Base-by-base conservation (phyloP, 1,140 invertebrate species). In the Sminthurinus signatus region DNA sequence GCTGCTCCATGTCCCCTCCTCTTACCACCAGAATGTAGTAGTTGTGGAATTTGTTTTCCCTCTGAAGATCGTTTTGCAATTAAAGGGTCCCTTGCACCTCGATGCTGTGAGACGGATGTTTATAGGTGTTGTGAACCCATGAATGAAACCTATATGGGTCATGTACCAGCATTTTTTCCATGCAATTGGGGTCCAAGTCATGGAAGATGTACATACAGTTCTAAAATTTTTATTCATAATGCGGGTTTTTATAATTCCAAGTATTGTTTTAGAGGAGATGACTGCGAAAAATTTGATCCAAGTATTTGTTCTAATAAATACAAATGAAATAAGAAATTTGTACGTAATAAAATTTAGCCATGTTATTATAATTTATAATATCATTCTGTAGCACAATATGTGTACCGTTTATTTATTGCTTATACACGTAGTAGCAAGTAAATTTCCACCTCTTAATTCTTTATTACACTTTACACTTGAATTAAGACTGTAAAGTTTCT, bases 191-290 rank as follows among this genome's bases (percentile, higher is more conserved):
- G 50, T 17, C 21, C 46, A 19, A 19, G 46, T 8, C 21, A 48
- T 48, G 46, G 46, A 15, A 25, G 50, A 28, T 10, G 14, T 25
- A 23, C 23, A 27, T 52, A 28, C 23, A 8, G 5, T 28, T 19
- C 50, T 52, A 52, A 52, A 52, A 52, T 52, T 17, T 52, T 52
- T 29, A 19, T 52, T 12, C 50, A 52, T 28, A 28, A 52, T 29
- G 50, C 23, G 25, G 50, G 50, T 27, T 28, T 52, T 27, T 52
- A 52, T 19, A 21, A 21, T 17, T 4, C 15, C 19, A 46, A n/a
- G 19, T n/a, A 14, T 17, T 46, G 21, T 21, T 46, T 46, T 21
- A 46, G 21, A 17, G 32, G 32, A 15, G 15, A 36, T 36, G 32
- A 36, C 32, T 36, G n/a, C n/a, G n/a, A n/a, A n/a, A n/a, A n/a